Base-by-base conservation (phyloP, 2,797 vertebrate species). In the Phalanger gymnotis region DNA sequence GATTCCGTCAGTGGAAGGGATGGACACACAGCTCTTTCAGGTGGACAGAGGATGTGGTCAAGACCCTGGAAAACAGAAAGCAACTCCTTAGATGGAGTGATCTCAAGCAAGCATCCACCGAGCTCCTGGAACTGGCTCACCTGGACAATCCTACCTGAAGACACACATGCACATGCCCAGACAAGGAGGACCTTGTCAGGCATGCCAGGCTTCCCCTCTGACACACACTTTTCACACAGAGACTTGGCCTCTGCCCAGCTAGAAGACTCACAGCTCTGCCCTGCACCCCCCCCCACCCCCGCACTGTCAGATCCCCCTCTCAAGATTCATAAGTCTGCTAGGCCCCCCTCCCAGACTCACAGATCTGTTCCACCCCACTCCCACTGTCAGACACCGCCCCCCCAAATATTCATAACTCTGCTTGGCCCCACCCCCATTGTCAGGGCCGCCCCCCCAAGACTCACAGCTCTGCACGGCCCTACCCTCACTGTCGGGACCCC, bases 121-220 rank as follows among this genome's bases (percentile, higher is more conserved):
- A 73, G 16, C n/a, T n/a, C 66, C n/a, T 40, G n/a, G 5, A 73
- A n/a, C 66, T 22, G 19, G 7, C n/a, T 40, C n/a, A 40, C 66
- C n/a, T 47, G 66, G 19, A 81, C n/a, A 22, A 19, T n/a, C 61
- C 25, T 25, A 81, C 66, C n/a, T 3, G 7, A 81, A 40, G n/a
- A 22, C n/a, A 81, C 61, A n/a, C n/a, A 81, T 22, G 34, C 34
- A 5, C 4, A 19, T 19, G 61, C 16, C 0, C 0, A 6, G 1
- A 16, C 66, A 16, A 13, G 14, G 61, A 16, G 61, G 61, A n/a
- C 34, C 58, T 34, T 3, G 34, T 57, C 56, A 58, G 57, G 14
- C 58, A n/a, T 31, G 22, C 13, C 40, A 28, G 40, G 40, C 9
- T 3, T 27, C 73, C 27, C 31, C 61, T 73, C 34, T 73, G 61